Conservation (phyloP, 2,113 vertebrate genomes). For the Larimichthys polyactis region DNA sequence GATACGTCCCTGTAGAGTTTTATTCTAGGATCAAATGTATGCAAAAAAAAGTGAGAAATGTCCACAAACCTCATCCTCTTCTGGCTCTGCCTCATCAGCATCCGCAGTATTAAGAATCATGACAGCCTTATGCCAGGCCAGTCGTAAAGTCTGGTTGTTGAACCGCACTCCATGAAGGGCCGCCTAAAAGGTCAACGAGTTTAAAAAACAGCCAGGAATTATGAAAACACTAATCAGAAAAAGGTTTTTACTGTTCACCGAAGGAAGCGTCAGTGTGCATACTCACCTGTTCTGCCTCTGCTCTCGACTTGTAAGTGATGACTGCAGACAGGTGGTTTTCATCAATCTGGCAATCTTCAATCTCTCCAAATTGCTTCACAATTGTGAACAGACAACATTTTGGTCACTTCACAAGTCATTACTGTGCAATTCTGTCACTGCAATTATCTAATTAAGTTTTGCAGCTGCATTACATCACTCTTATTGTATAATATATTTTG, state of each 20-base stretch:
- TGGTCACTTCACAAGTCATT: constrained; percentile 24
- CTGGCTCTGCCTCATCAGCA: constrained; percentile 90
- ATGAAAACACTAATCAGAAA: not conserved
- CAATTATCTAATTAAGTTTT: not conserved
- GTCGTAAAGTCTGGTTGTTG: constrained; percentile 91
- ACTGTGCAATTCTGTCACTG: not conserved
- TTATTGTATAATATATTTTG: no score
- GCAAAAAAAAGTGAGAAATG: constrained; percentile 36
- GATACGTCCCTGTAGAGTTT: not conserved
- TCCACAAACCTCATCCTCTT: constrained; percentile 94
- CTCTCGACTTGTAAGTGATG: constrained; percentile 93
- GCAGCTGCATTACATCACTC: not conserved
- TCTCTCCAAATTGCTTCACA: constrained; percentile 97
- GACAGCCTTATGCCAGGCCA: constrained; percentile 95
- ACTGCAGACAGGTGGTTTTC: constrained; percentile 90
- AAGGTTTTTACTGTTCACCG: not conserved
- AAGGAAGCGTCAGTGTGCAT: not conserved
- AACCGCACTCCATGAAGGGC: constrained; percentile 92
- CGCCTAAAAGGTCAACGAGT: constrained; percentile 80
- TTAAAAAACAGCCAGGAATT: constrained; percentile 1
- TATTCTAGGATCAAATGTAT: not conserved
- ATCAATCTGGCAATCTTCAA: constrained; percentile 96
- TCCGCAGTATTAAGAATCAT: constrained; percentile 84
- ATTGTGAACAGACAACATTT: constrained; percentile 53
- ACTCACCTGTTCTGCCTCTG: constrained; percentile 93